Conservation (phyloP, 2,888 invertebrate species). For the Sminthurides aquaticus region DNA sequence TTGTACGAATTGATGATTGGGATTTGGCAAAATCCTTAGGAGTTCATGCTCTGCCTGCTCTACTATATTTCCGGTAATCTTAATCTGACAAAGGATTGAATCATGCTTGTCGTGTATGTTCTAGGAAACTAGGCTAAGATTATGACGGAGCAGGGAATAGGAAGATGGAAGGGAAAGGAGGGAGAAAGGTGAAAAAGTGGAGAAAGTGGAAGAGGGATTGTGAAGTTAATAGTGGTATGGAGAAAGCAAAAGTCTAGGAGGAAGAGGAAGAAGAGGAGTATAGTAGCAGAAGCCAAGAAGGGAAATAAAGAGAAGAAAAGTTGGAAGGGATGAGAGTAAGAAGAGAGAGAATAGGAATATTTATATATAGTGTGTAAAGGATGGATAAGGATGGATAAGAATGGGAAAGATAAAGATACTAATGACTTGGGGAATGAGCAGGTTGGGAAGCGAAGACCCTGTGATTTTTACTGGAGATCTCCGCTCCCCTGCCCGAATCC, state of each 20-base stretch:
- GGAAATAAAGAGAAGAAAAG: not conserved
- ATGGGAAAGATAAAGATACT: not conserved
- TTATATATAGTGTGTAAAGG: not conserved
- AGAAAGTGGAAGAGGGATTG: no score
- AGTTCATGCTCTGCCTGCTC: constrained; percentile 81
- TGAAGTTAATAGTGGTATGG: no score
- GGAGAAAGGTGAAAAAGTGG: not conserved
- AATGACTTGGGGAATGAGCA: constrained; percentile 9
- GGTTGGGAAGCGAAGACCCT: constrained; percentile 36
- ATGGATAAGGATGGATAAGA: not conserved
- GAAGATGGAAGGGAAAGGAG: not conserved
- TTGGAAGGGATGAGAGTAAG: not conserved
- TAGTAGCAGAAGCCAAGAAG: no score
- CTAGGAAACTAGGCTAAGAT: no score
- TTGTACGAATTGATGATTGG: constrained; percentile 84
- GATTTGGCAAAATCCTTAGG: constrained; percentile 79
- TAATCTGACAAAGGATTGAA: not conserved
- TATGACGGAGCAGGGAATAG: not conserved
- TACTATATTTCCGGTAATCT: constrained; percentile 73
- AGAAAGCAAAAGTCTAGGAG: not conserved
- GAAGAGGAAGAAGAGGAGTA: not conserved
- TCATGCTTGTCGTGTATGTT: not conserved
- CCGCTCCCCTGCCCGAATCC: constrained; percentile 51
- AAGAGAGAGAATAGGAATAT: not conserved
- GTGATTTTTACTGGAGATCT: constrained; percentile 45